A percentile compares a stretch with the other conserved stretches of the same genome.
These are phyloP conservation scores for Drosophila testacea DNA, from an alignment of 2,888 invertebrate genomes.

Conservation along the genomic window DNA sequence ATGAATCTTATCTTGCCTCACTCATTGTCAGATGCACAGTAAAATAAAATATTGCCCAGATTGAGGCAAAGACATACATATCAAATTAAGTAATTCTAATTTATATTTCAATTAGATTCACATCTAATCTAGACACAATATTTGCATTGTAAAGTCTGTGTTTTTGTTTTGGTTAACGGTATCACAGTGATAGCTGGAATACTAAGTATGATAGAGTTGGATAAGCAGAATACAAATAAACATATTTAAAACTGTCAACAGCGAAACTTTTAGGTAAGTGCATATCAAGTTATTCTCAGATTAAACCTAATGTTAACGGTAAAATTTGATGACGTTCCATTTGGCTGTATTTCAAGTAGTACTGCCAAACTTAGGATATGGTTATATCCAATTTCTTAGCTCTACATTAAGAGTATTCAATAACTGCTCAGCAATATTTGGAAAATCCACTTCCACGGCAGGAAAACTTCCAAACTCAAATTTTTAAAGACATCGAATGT, in stretches of 20 bases:
- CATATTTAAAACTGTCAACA: not conserved
- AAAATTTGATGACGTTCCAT: too few relatives aligned
- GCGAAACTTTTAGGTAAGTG: too few relatives aligned
- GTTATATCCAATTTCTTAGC: too few relatives aligned
- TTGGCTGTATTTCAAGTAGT: too few relatives aligned
- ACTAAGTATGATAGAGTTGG: too few relatives aligned
- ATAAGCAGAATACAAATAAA: not conserved
- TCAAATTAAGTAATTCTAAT: conserved; percentile 3
- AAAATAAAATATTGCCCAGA: not conserved
- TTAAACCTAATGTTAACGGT: too few relatives aligned
- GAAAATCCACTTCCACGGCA: too few relatives aligned
- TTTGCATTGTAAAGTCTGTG: conserved; percentile 1
- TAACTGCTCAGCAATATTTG: too few relatives aligned
- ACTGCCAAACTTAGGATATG: too few relatives aligned
- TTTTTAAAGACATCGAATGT: not conserved
- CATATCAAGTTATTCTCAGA: too few relatives aligned
- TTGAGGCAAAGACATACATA: not conserved
- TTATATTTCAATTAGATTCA: not conserved
- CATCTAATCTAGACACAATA: conserved; percentile 4
- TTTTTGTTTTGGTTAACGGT: conserved; percentile 1
- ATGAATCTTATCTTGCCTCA: not conserved
- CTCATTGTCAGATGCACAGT: not conserved
- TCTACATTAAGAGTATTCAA: too few relatives aligned
- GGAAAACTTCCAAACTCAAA: too few relatives aligned
- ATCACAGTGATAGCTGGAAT: not conserved